Evolutionary conservation across 1,140 invertebrate species (phyloP).

Genomic region (Calliphora vicina): DNA sequence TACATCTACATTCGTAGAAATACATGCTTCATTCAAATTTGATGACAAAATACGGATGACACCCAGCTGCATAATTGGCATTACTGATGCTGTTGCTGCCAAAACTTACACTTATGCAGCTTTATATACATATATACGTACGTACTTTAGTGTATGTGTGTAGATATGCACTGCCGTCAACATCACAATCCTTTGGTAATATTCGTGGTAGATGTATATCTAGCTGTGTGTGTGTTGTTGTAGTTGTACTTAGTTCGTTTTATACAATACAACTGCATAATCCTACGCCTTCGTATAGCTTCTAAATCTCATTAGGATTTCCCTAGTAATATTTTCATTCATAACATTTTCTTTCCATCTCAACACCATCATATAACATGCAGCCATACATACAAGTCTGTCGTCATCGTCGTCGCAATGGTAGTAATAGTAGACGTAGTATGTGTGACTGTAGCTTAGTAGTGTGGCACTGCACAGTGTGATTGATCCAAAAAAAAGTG

Average conservation of each 20-base stretch:
- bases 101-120: background rate
- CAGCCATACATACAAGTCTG: background rate
- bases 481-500: no score
- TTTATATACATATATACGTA: background rate
- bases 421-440: no score
- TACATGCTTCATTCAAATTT: background rate
- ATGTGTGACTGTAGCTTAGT: no score
- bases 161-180: background rate
- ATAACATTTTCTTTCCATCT: background rate
- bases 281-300: background rate
- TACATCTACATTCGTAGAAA: background rate
- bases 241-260: background rate
- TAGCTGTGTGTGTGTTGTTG: no score
- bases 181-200: background rate
- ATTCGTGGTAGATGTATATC: background rate
- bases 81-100: background rate
- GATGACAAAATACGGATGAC: background rate
- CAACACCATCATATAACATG: background rate
- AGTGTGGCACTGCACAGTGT: background rate
- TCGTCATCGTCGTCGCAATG: background rate
- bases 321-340: background rate
- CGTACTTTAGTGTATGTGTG: background rate
- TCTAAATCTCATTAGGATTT: conserved; percentile 10
- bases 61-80: conserved; percentile 15
- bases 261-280: background rate